Evolutionary conservation across 2,113 vertebrate species (phyloP).

Genomic region (Seriola dumerili): DNA sequence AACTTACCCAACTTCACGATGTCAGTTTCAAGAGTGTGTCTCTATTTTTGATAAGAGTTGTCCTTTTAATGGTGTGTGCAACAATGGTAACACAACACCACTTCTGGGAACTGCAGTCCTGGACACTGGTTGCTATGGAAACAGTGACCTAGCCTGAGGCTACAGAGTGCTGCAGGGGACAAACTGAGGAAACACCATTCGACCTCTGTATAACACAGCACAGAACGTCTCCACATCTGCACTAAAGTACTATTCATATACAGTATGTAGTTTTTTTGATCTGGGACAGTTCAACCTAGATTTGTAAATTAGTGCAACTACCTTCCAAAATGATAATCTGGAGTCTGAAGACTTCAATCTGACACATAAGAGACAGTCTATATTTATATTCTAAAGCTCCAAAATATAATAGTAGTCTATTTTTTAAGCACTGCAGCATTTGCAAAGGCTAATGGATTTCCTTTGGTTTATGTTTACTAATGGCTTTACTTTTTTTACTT

Average conservation of each 20-base stretch:
- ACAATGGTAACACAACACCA: conserved; percentile 32
- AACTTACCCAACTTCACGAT: neutral
- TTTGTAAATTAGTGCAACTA: conserved; percentile 14
- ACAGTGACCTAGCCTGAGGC: conserved; percentile 67
- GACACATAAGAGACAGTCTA: conserved; percentile 8
- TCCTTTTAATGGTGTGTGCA: conserved; percentile 21
- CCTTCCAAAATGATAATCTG: conserved; percentile 31
- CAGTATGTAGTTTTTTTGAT: conserved; percentile 20
- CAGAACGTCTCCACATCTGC: conserved; percentile 31
- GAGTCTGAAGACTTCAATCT: conserved; percentile 22
- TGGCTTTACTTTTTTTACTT: neutral
- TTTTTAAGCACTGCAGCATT: conserved; percentile 9
- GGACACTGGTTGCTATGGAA: conserved; percentile 72
- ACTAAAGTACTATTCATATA: conserved; percentile 9
- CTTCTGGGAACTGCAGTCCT: conserved; percentile 49
- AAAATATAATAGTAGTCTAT: neutral
- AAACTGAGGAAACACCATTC: conserved; percentile 57
- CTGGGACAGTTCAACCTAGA: conserved; percentile 27
- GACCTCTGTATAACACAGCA: conserved; percentile 43
- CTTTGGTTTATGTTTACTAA: conserved; percentile 13
- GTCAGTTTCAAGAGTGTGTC: neutral
- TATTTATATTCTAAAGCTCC: conserved; percentile 14
- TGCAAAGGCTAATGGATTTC: conserved; percentile 10
- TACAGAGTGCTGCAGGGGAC: conserved; percentile 61
- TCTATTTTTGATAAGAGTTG: neutral